A percentile compares a stretch with the other conserved stretches of the same genome.
Conservation (phyloP, 2,113 vertebrate genomes). For the crab-eating macaque (Macaca fascicularis) region T2T-MFA8v1.1 NC_088384.1:61865001-61865500, state of each 20-base stretch:
- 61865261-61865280: neutral
- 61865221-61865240: no score
- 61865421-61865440: neutral
- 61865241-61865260: neutral
- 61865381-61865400: neutral
- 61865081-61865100: neutral
- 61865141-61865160: neutral
- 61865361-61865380: neutral
- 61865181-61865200: neutral
- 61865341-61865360: neutral
- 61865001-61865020: neutral
- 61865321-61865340: neutral
- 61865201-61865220: neutral
- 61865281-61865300: neutral
- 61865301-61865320: neutral
- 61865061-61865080: neutral
- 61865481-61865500: neutral
- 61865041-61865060: neutral
- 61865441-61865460: neutral
- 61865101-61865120: neutral
- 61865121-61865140: neutral
- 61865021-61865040: neutral
- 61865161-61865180: neutral
- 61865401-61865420: no score
- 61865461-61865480: neutral